Evolutionary conservation across 92 coral and sea anemone genomes (phyloP).

Genomic region (Nematostella vectensis): DNA sequence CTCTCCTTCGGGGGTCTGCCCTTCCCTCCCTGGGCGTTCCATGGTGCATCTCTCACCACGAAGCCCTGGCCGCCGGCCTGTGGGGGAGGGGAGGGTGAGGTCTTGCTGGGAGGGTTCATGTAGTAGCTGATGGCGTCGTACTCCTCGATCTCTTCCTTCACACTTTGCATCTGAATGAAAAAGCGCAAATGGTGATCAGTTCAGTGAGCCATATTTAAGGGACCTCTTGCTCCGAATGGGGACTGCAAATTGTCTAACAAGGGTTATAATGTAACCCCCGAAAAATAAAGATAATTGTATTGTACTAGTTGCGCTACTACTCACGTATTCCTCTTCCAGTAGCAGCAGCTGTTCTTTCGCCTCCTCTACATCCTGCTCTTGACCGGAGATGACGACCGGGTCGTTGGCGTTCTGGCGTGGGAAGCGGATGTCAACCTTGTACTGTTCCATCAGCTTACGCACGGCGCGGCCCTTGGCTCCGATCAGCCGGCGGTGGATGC

Average conservation of each 20-base stretch:
- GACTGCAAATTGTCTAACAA: too few species aligned
- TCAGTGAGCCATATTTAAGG: too few species aligned
- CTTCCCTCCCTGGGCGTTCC: conserved; percentile 38
- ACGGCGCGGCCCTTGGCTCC: conserved; percentile 88
- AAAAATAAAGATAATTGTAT: too few species aligned
- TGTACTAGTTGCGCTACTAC: too few species aligned
- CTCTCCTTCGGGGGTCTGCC: conserved; percentile 65
- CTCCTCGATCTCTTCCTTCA: conserved; percentile 78
- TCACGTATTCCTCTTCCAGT: conserved; percentile 95
- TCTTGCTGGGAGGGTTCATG: conserved; percentile 92
- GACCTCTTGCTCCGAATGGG: conserved; percentile 1
- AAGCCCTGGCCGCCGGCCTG: conserved; percentile 54
- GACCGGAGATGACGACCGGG: conserved; percentile 82
- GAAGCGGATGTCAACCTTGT: conserved; percentile 93
- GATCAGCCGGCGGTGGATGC: conserved; percentile 93
- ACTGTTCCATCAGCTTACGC: conserved; percentile 88
- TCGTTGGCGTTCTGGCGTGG: conserved; percentile 83
- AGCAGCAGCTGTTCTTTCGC: conserved; percentile 83
- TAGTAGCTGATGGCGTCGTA: conserved; percentile 76
- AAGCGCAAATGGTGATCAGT: too few species aligned
- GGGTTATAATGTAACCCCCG: too few species aligned
- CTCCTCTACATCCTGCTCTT: conserved; percentile 84
- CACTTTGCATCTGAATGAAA: conserved; percentile 94
- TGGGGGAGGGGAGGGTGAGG: conserved; percentile 9
- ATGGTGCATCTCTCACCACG: conserved; percentile 96